Conservation (phyloP, 2,888 invertebrate genomes). For the Scrobipalpa atriplicella region DNA sequence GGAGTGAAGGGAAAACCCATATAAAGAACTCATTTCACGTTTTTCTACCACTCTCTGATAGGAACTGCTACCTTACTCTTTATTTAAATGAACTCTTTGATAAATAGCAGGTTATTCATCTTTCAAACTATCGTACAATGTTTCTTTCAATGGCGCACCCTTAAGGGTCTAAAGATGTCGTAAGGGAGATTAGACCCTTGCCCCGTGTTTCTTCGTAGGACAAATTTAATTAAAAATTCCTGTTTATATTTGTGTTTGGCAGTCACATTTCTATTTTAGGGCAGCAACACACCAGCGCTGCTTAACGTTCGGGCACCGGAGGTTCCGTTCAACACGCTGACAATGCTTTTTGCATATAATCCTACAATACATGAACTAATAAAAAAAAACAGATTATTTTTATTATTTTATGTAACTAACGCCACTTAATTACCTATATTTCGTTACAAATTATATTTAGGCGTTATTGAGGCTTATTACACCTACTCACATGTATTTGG, state of each 20-base stretch:
- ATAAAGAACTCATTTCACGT: neutral
- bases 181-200: neutral
- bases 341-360: too few relatives aligned
- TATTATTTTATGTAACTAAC: too few relatives aligned
- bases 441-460: too few relatives aligned
- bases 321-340: too few relatives aligned
- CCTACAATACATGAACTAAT: too few relatives aligned
- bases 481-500: too few relatives aligned
- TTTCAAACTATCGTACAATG: neutral
- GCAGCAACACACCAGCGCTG: too few relatives aligned
- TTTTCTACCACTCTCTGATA: neutral
- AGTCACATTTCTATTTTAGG: neutral
- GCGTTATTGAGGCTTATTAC: too few relatives aligned
- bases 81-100: neutral
- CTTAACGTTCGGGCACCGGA: too few relatives aligned
- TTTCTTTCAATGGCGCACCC: neutral
- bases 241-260: neutral
- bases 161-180: neutral
- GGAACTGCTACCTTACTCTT: neutral
- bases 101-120: conserved; percentile 4
- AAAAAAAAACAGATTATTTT: too few relatives aligned
- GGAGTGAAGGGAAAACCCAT: too few relatives aligned
- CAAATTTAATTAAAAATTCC: neutral
- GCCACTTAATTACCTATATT: too few relatives aligned
- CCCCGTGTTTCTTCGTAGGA: neutral